Conservation (phyloP, 2,888 invertebrate genomes). For the Exocentrus adspersus region DNA sequence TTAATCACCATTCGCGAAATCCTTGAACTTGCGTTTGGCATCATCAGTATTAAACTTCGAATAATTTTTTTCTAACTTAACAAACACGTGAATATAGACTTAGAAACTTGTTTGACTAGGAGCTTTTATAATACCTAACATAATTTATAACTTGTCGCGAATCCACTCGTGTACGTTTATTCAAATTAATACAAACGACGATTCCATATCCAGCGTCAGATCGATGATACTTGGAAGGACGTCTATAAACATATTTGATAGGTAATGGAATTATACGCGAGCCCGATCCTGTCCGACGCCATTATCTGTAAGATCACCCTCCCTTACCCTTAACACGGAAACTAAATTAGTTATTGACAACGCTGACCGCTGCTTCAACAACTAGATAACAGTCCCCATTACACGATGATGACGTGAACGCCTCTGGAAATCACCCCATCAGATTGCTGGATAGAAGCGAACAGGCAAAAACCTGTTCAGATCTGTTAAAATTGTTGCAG, state of each 20-base stretch:
- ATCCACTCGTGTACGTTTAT: too few species aligned
- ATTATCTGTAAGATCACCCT: background rate
- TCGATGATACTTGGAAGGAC: too few species aligned
- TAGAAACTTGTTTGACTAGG: background rate
- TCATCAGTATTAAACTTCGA: background rate
- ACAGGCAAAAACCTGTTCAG: too few species aligned
- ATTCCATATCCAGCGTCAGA: background rate
- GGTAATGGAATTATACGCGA: too few species aligned
- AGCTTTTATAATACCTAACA: constrained; percentile 1
- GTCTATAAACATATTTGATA: too few species aligned
- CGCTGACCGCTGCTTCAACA: constrained; percentile 13
- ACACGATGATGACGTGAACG: constrained; percentile 4
- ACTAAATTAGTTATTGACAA: too few species aligned
- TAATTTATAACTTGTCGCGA: background rate
- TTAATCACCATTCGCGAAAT: background rate
- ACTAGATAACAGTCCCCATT: constrained; percentile 19
- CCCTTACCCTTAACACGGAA: background rate
- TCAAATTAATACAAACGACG: background rate
- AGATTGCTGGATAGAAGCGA: too few species aligned
- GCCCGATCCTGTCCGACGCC: background rate
- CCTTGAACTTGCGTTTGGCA: background rate
- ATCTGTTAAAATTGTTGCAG: too few species aligned
- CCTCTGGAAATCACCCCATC: background rate
- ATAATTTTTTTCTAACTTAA: background rate
- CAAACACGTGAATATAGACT: background rate